Percentiles rank a stretch among this genome's conserved stretches.
Evolutionary conservation across 2,888 invertebrate genomes (phyloP).

Genomic region (Sturmia bella): DNA sequence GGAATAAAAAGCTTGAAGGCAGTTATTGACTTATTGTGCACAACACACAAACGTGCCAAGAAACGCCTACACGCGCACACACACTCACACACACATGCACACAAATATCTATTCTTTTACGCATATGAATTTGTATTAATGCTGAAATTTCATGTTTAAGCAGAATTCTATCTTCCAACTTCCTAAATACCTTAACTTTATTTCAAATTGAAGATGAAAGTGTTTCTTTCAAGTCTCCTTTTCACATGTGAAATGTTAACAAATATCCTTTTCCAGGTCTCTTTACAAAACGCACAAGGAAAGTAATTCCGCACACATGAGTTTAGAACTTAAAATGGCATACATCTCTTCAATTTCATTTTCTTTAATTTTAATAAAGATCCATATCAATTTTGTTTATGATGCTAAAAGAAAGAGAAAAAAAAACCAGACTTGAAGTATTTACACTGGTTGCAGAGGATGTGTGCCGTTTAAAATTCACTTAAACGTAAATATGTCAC

Average conservation of each 20-base stretch:
- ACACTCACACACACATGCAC: not conserved
- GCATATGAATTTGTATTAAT: not conserved
- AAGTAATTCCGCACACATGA: not conserved
- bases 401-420: conserved; percentile 9
- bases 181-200: conserved; percentile 23
- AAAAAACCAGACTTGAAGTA: conserved; percentile 6
- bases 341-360: conserved; percentile 54
- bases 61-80: conserved; percentile 1
- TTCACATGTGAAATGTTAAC: not conserved
- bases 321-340: conserved; percentile 43
- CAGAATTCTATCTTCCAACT: not conserved
- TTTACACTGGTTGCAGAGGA: not conserved
- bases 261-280: too few species aligned
- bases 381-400: conserved; percentile 39
- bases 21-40: conserved; percentile 69
- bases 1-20: conserved; percentile 62
- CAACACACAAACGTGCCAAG: not conserved
- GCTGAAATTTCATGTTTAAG: conserved; percentile 21
- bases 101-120: not conserved
- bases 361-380: conserved; percentile 57
- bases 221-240: conserved; percentile 53
- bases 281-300: too few species aligned
- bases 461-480: conserved; percentile 43
- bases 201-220: conserved; percentile 65
- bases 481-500: conserved; percentile 63